A percentile compares a stretch with the other conserved stretches of the same genome.
Evolutionary conservation across 2,888 invertebrate species (phyloP).

Genomic region (Chouioia cunea): DNA sequence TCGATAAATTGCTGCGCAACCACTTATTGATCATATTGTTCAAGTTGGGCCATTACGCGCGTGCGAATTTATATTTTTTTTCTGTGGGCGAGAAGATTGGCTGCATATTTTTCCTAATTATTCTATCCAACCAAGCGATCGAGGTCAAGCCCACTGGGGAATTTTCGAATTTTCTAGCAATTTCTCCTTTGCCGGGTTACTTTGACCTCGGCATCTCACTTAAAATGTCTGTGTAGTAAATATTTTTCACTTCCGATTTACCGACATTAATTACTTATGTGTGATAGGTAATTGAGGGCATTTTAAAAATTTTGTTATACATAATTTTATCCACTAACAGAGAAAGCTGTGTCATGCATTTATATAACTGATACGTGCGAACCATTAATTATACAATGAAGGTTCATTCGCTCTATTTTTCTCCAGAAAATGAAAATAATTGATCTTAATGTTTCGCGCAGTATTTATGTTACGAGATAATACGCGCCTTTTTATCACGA

Average conservation of each 20-base stretch:
- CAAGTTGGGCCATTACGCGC: not conserved
- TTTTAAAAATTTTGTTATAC: no score
- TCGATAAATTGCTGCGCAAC: no score
- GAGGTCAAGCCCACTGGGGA: slow-evolving; percentile 24
- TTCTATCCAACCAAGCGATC: slow-evolving; percentile 22
- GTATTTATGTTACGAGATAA: not conserved
- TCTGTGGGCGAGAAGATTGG: slow-evolving; percentile 7
- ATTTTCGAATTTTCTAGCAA: slow-evolving; percentile 12
- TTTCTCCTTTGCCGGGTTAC: not conserved
- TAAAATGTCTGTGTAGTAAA: not conserved
- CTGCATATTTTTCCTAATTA: slow-evolving; percentile 32
- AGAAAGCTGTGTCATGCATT: not conserved
- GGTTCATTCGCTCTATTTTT: no score
- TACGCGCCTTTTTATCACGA: no score
- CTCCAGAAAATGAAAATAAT: slow-evolving; percentile 1
- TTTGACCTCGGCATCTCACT: slow-evolving; percentile 2
- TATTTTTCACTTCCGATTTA: no score
- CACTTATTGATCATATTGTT: slow-evolving; percentile 15
- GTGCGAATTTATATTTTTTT: not conserved
- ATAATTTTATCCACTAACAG: not conserved
- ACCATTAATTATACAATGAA: no score
- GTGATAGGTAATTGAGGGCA: no score
- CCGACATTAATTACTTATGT: no score
- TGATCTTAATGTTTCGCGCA: not conserved
- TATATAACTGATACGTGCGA: no score